A percentile compares a stretch with the other conserved stretches of the same genome.
Evolutionary conservation across 2,113 vertebrate genomes (phyloP).

Genomic region (Gopherus flavomarginatus): DNA sequence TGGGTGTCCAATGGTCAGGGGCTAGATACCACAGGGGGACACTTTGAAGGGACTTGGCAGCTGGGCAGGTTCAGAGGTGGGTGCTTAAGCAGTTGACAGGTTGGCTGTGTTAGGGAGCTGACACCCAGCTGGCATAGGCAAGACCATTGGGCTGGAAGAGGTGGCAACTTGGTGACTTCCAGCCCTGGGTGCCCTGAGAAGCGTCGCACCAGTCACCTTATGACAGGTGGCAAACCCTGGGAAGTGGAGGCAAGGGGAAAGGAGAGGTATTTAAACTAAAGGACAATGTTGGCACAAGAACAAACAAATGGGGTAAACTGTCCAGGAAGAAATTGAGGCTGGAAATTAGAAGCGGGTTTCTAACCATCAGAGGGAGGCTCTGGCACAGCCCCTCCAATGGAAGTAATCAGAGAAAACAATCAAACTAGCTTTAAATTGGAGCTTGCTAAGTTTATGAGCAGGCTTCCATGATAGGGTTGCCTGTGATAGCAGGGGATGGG

Average conservation of each 20-base stretch:
- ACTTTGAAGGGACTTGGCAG: not conserved
- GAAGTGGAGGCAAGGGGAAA: too few species aligned
- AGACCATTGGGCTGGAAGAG: not conserved
- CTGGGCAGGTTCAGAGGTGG: not conserved
- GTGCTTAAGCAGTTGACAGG: not conserved
- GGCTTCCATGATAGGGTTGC: not conserved
- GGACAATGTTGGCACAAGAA: not conserved
- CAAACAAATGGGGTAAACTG: not conserved
- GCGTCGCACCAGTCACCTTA: too few species aligned
- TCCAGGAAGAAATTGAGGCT: not conserved
- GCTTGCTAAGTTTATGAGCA: not conserved
- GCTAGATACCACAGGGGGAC: not conserved
- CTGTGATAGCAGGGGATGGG: not conserved
- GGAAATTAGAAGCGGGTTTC: not conserved
- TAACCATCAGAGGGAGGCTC: not conserved
- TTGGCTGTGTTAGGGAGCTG: not conserved
- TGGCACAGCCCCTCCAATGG: not conserved
- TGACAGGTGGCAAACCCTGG: not conserved
- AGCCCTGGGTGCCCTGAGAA: too few species aligned
- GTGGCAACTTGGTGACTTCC: not conserved
- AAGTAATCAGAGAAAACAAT: not conserved
- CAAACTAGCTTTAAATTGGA: not conserved
- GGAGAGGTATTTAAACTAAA: not conserved
- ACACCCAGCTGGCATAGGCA: not conserved
- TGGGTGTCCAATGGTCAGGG: not conserved